A percentile compares a stretch with the other conserved stretches of the same genome.
Conservation (phyloP, 2,888 invertebrate species). For the Idaea dimidiata region DNA sequence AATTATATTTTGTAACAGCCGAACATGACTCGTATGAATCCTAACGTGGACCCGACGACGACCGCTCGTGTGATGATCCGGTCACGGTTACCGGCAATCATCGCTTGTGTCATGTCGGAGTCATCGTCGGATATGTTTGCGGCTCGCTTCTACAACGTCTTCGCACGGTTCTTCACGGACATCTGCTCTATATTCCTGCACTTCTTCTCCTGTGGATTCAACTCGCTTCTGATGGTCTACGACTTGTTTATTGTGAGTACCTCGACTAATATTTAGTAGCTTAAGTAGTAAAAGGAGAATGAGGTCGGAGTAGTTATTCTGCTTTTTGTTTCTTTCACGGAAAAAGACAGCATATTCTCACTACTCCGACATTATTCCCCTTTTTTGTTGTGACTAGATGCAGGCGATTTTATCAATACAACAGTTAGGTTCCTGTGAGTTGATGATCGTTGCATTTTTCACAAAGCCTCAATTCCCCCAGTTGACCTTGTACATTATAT, state of each 20-base stretch:
- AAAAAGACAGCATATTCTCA: too few relatives aligned
- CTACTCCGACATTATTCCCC: too few relatives aligned
- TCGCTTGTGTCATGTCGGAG: conserved; percentile 45
- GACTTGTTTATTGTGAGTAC: conserved; percentile 44
- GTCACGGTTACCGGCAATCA: conserved; percentile 48
- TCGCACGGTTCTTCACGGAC: conserved; percentile 49
- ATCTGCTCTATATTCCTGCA: conserved; percentile 47
- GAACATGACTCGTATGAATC: conserved; percentile 34
- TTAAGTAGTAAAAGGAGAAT: too few relatives aligned
- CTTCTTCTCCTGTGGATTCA: conserved; percentile 42
- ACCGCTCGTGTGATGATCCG: conserved; percentile 46
- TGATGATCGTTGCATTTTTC: too few relatives aligned
- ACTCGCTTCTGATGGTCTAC: conserved; percentile 42
- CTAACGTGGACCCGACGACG: conserved; percentile 37
- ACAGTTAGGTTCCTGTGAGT: too few relatives aligned
- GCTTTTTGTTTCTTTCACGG: too few relatives aligned
- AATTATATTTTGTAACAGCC: conserved; percentile 28
- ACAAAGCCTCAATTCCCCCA: too few relatives aligned
- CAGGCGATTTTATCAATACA: too few relatives aligned
- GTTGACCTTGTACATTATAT: too few relatives aligned
- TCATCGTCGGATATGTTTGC: conserved; percentile 35
- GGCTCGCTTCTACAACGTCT: conserved; percentile 48
- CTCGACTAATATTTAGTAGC: neutral
- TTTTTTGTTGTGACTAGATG: too few relatives aligned
- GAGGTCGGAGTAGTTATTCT: too few relatives aligned